Conservation (phyloP, 2,888 invertebrate genomes). For the Liodrosophila aerea region DNA sequence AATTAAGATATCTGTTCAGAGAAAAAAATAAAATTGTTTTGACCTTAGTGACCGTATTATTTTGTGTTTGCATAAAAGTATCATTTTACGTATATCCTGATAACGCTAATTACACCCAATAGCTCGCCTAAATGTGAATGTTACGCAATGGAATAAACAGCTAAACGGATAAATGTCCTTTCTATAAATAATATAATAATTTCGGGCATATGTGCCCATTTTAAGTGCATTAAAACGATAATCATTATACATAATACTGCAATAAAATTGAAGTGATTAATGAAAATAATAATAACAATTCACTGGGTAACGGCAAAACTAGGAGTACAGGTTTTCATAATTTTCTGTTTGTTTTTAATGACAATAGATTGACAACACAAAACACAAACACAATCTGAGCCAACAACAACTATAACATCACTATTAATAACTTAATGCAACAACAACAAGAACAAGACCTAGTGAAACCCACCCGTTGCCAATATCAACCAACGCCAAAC, state of each 20-base stretch:
- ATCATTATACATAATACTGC: slow-evolving; percentile 5
- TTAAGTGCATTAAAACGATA: slow-evolving; percentile 30
- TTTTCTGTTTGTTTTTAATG: slow-evolving; percentile 73
- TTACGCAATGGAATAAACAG: slow-evolving; percentile 1
- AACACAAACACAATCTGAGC: slow-evolving; percentile 40
- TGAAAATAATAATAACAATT: slow-evolving; percentile 28
- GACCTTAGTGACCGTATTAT: too few species aligned
- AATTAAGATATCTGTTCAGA: too few species aligned
- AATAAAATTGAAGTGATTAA: slow-evolving; percentile 41
- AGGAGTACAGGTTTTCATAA: slow-evolving; percentile 44
- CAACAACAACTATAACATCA: slow-evolving; percentile 60
- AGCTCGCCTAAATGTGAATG: too few species aligned
- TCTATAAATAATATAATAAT: slow-evolving; percentile 18
- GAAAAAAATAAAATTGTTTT: too few species aligned
- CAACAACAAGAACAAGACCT: slow-evolving; percentile 36
- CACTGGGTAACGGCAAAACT: slow-evolving; percentile 32
- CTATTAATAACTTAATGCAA: slow-evolving; percentile 66
- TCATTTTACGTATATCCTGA: slow-evolving; percentile 2
- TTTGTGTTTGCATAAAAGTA: too few species aligned
- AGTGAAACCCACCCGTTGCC: slow-evolving; percentile 63
- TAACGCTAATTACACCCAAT: too few species aligned
- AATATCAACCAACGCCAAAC: slow-evolving; percentile 74
- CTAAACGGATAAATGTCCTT: slow-evolving; percentile 7
- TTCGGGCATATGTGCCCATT: slow-evolving; percentile 30
- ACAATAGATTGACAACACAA: slow-evolving; percentile 72